These are phyloP conservation scores for Abrostola triplasia DNA, from an alignment of 2,888 invertebrate species.

Conservation along the genomic window DNA sequence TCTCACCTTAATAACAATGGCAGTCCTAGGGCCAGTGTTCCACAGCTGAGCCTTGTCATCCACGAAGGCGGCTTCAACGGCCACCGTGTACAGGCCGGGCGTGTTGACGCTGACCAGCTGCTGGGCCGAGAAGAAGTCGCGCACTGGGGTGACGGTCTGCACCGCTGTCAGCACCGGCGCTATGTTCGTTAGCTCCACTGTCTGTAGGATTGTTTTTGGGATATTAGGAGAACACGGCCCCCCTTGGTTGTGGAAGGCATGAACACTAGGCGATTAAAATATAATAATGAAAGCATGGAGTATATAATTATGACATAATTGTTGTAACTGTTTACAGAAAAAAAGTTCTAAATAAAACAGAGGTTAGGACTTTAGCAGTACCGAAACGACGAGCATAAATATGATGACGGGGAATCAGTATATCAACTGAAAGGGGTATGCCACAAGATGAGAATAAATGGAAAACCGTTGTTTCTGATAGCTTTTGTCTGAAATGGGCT, in stretches of 20 bases:
- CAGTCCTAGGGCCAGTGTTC: constrained; percentile 96
- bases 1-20: constrained; percentile 91
- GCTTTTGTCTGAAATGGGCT: too few species aligned
- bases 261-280: not conserved
- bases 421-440: too few species aligned
- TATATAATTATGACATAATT: too few species aligned
- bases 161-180: constrained; percentile 88
- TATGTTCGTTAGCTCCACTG: constrained; percentile 76
- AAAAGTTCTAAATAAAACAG: too few species aligned
- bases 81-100: constrained; percentile 88
- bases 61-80: constrained; percentile 94
- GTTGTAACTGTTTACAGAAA: too few species aligned
- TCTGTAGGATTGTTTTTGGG: constrained; percentile 54
- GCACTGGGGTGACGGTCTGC: constrained; percentile 95
- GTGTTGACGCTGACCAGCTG: constrained; percentile 92
- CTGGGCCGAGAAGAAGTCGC: constrained; percentile 98
- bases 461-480: too few species aligned
- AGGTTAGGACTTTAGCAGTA: too few species aligned
- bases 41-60: constrained; percentile 95
- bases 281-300: too few species aligned
- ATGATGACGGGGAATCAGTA: too few species aligned
- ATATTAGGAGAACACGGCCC: not conserved
- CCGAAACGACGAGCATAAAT: too few species aligned
- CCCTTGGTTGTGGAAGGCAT: too few species aligned
- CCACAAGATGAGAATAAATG: too few species aligned